Percentiles rank a stretch among this genome's conserved stretches.
phyloP scores from a whole-genome alignment of 2,797 vertebrate genomes.

The Phoebastria nigripes region DNA sequence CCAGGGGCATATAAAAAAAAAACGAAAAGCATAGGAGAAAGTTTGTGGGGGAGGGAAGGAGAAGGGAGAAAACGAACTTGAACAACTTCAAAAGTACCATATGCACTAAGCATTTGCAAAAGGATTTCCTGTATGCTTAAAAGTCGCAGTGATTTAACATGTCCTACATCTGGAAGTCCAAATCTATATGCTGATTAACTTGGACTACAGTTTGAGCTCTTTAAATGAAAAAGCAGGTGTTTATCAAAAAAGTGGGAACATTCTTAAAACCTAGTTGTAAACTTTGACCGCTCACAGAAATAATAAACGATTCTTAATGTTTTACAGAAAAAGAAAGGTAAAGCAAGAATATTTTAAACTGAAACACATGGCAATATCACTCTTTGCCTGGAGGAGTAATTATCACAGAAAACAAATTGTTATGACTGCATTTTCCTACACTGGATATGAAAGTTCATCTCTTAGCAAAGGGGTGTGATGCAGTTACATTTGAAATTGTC shows the following conservation, averaged over 20 bases:
- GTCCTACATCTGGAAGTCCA: slow-evolving; percentile 62
- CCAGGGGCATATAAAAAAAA: slow-evolving; percentile 24
- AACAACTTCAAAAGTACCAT: slow-evolving; percentile 65
- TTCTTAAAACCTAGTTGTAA: slow-evolving; percentile 43
- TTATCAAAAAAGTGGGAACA: slow-evolving; percentile 17
- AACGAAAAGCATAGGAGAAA: slow-evolving; percentile 26
- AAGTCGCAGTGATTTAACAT: slow-evolving; percentile 40
- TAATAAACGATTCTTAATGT: background rate
- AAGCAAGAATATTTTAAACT: background rate
- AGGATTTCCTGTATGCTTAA: slow-evolving; percentile 67
- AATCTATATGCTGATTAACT: slow-evolving; percentile 16
- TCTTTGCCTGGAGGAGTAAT: background rate
- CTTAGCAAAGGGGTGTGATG: background rate
- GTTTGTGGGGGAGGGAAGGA: background rate
- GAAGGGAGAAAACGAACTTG: slow-evolving; percentile 11
- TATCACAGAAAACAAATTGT: background rate
- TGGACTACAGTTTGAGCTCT: slow-evolving; percentile 14
- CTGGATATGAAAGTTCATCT: background rate
- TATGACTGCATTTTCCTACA: background rate
- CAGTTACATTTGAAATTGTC: background rate
- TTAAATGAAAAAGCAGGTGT: slow-evolving; percentile 62
- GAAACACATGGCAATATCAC: background rate
- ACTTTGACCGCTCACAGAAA: background rate
- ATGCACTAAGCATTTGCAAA: slow-evolving; percentile 34
- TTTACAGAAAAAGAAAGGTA: background rate